Evolutionary conservation across 1,140 invertebrate species (phyloP).

Genomic region (Macrotrachela quadricornifera): DNA sequence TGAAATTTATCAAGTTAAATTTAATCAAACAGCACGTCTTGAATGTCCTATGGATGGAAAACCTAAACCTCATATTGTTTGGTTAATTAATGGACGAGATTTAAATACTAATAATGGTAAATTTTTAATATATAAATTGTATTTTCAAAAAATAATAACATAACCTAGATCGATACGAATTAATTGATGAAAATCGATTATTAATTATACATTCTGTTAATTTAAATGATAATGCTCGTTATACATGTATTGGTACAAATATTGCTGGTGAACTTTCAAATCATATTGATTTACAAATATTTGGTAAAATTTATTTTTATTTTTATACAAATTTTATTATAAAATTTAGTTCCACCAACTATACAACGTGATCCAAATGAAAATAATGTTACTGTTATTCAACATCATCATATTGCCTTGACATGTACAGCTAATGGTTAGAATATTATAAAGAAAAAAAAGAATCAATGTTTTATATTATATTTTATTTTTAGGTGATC

Average conservation of each 20-base stretch:
- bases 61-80: conserved; percentile 17
- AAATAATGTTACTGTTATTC: conserved; percentile 14
- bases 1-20: conserved; percentile 11
- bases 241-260: conserved; percentile 33
- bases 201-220: conserved; percentile 24
- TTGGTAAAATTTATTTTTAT: conserved; percentile 15
- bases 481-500: conserved; percentile 14
- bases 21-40: conserved; percentile 14
- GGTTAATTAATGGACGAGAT: too few species aligned
- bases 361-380: conserved; percentile 16
- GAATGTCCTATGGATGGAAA: conserved; percentile 31
- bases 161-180: neutral
- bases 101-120: too few species aligned
- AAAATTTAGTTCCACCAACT: conserved; percentile 21
- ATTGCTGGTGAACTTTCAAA: conserved; percentile 24
- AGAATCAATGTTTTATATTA: conserved; percentile 7
- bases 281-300: conserved; percentile 24
- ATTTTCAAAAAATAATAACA: conserved; percentile 10
- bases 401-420: neutral
- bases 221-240: conserved; percentile 25
- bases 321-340: neutral
- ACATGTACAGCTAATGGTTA: neutral
- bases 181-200: conserved; percentile 12
- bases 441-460: neutral
- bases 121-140: too few species aligned